phyloP scores from a whole-genome alignment of 2,888 invertebrate genomes.

The Apodemia zela region DNA sequence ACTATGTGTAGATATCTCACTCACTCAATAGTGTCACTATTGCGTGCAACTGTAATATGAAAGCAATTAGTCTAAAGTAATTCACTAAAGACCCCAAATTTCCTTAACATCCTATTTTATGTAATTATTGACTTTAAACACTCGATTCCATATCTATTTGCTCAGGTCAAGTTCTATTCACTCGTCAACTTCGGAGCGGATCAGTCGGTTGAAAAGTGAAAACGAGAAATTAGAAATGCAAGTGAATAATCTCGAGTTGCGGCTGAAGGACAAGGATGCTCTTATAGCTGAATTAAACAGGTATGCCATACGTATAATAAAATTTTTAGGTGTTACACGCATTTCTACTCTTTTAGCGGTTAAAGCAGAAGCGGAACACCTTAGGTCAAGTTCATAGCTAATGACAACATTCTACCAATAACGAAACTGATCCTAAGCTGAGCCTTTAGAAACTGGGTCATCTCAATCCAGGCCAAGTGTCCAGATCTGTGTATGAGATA shows the following conservation, averaged over 20 bases:
- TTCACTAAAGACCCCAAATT: too few relatives aligned
- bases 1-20: neutral
- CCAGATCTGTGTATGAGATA: too few relatives aligned
- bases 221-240: slow-evolving; percentile 61
- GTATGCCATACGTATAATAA: slow-evolving; percentile 34
- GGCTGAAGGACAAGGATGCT: slow-evolving; percentile 66
- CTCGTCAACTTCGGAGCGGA: slow-evolving; percentile 60
- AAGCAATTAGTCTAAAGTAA: too few relatives aligned
- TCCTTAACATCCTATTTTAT: neutral
- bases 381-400: too few relatives aligned
- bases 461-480: too few relatives aligned
- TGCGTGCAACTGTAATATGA: too few relatives aligned
- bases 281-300: slow-evolving; percentile 69
- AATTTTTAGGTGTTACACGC: neutral
- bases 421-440: too few relatives aligned
- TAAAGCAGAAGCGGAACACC: too few relatives aligned
- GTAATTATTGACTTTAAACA: neutral
- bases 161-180: slow-evolving; percentile 52
- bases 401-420: too few relatives aligned
- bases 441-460: too few relatives aligned
- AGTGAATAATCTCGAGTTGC: slow-evolving; percentile 53
- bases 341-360: too few relatives aligned
- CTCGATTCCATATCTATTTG: neutral
- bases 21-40: too few relatives aligned
- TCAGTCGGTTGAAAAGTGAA: slow-evolving; percentile 49